Conservation (phyloP, 2,888 invertebrate species). For the Rutpela maculata region DNA sequence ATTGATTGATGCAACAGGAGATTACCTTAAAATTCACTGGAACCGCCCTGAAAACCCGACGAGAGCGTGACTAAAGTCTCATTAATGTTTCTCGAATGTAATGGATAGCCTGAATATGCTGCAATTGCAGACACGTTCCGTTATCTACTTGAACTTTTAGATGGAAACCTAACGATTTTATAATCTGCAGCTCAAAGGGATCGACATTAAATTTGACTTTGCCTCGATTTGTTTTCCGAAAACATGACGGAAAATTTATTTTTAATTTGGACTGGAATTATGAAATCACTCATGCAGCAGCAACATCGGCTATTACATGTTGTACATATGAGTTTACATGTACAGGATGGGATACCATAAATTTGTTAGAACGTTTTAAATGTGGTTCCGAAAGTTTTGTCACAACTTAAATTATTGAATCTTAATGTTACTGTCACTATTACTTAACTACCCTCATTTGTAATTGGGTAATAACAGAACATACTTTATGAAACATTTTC, state of each 20-base stretch:
- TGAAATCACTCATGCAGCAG: neutral
- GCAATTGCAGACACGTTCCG: conserved; percentile 34
- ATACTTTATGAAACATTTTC: too few relatives aligned
- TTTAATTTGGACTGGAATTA: conserved; percentile 10
- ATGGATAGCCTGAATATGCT: conserved; percentile 30
- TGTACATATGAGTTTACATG: neutral
- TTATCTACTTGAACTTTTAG: neutral
- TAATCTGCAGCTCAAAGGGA: conserved; percentile 20
- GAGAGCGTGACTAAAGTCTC: conserved; percentile 49
- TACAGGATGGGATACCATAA: neutral
- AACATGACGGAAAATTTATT: neutral
- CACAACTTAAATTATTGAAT: too few relatives aligned
- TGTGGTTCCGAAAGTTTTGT: too few relatives aligned
- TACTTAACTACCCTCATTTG: too few relatives aligned
- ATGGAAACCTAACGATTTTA: conserved; percentile 13
- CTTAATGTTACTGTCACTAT: too few relatives aligned
- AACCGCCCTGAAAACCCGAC: conserved; percentile 46
- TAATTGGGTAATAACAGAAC: too few relatives aligned
- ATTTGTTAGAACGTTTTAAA: too few relatives aligned
- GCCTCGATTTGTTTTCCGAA: conserved; percentile 18
- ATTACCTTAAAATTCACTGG: conserved; percentile 59
- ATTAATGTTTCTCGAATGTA: conserved; percentile 43
- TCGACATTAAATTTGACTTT: conserved; percentile 19
- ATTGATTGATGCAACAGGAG: conserved; percentile 61
- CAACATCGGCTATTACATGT: neutral